These are phyloP conservation scores for Clistopyga incitator DNA, from an alignment of 2,888 invertebrate species.

Conservation along the genomic window DNA sequence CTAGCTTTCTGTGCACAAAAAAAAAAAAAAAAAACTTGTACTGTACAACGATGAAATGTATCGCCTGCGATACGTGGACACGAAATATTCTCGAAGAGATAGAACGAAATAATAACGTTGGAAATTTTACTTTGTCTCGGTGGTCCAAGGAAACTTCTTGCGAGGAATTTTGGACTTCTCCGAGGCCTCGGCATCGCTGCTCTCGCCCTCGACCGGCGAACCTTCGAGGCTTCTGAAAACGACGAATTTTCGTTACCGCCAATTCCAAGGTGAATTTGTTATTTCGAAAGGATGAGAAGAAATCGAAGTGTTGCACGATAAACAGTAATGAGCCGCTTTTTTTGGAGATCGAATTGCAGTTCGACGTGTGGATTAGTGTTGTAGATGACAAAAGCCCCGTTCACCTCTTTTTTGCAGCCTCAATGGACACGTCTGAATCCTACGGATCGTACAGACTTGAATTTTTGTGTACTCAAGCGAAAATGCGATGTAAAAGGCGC, in stretches of 20 bases:
- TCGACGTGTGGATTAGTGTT: slow-evolving; percentile 62
- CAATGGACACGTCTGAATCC: slow-evolving; percentile 29
- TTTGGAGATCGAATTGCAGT: background rate
- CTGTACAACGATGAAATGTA: background rate
- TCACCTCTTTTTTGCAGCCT: slow-evolving; percentile 21
- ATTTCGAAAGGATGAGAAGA: slow-evolving; percentile 36
- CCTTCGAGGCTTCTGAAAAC: slow-evolving; percentile 80
- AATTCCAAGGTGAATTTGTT: background rate
- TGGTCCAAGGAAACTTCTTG: slow-evolving; percentile 91
- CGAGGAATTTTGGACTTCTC: slow-evolving; percentile 88
- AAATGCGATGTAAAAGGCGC: slow-evolving; percentile 13
- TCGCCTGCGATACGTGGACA: background rate
- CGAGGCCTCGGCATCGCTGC: slow-evolving; percentile 77
- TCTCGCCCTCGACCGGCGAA: slow-evolving; percentile 75
- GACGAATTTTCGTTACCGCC: slow-evolving; percentile 15
- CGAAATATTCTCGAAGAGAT: background rate
- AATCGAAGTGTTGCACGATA: slow-evolving; percentile 36
- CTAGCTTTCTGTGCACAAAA: slow-evolving; percentile 74
- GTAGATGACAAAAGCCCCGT: slow-evolving; percentile 78
- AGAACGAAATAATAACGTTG: background rate
- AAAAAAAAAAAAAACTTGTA: background rate
- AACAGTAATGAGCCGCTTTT: slow-evolving; percentile 11
- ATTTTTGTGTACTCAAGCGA: slow-evolving; percentile 20
- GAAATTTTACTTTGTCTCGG: slow-evolving; percentile 86
- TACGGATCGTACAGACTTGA: slow-evolving; percentile 3